Base-by-base conservation (phyloP, 1,140 invertebrate species). In the Idris sp. region DNA sequence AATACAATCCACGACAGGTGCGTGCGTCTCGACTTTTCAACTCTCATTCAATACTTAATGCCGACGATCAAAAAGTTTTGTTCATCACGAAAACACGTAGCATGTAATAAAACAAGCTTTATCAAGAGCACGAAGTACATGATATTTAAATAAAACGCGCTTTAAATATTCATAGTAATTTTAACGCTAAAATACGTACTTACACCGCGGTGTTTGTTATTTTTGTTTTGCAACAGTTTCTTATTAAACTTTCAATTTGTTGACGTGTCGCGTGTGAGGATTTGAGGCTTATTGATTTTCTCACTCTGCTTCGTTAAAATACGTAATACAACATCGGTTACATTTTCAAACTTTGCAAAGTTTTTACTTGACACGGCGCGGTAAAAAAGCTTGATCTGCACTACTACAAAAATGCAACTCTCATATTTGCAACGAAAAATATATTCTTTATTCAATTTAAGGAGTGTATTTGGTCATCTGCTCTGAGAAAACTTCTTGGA, bases 1-100 rank as follows among this genome's bases (percentile, higher is more conserved):
- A 68, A 69, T 26, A 31, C n/a, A n/a, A n/a, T n/a, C n/a, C n/a
- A n/a, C 16, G 53, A 71, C 80, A 83, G 78, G 80, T 80, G 69
- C 58, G 65, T 59, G 58, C 9, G 46, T 40, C 53, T 51, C 65
- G 49, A 68, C 65, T 64, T 64, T 58, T 72, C 5, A 73, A 46
- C 53, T 51, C 28, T 3, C 51, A 48, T 64, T 64, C 53, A 35
- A 49, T 35, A 13, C 26, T 56, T 58, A 41, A 62, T 62, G 26
- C 35, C 3, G 31, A 38, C 26, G 30, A 54, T 25, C 35, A 14
- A 46, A 19, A n/a, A n/a, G n/a, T 26, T 19, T 46, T 53, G n/a
- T 64, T 11, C 26, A 44, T 38, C 38, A 35, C 54, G 44, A 58
- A 44, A 36, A 22, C 15, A 26, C 43, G 51, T 26, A 31, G 33